Conservation (phyloP, 2,797 vertebrate genomes). For the Gambusia yucatana region DNA sequence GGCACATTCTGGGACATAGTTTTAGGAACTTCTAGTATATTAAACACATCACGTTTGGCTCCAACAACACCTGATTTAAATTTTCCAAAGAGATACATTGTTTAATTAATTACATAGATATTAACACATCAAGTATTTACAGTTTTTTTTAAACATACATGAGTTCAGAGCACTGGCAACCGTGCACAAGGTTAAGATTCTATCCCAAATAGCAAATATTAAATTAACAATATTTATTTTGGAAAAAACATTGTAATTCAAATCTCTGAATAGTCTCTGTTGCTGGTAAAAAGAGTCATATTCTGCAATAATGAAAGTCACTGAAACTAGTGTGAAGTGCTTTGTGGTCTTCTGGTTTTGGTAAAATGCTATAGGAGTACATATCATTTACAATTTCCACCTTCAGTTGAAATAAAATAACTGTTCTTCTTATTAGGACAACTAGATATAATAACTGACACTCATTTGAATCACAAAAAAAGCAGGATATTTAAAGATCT, state of each 20-base stretch:
- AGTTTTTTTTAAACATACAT: too few species aligned
- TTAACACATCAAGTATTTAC: too few species aligned
- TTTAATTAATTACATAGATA: too few species aligned
- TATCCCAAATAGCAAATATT: neutral
- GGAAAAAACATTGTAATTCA: neutral
- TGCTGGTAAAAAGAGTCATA: neutral
- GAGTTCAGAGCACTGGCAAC: too few species aligned
- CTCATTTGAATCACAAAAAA: neutral
- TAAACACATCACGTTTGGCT: too few species aligned
- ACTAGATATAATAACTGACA: neutral
- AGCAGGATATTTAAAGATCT: neutral
- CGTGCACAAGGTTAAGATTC: neutral
- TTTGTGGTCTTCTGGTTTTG: too few species aligned
- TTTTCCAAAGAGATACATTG: too few species aligned
- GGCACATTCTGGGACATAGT: neutral
- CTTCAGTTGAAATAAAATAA: neutral
- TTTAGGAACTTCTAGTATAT: neutral
- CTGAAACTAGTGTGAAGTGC: too few species aligned
- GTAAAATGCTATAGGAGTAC: too few species aligned
- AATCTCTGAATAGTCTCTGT: neutral
- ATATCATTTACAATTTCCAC: too few species aligned
- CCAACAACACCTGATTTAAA: too few species aligned
- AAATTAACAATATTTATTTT: neutral
- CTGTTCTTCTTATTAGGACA: neutral
- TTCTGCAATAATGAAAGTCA: neutral